Conservation (phyloP, 2,888 invertebrate species). For the Mythimna vitellina region DNA sequence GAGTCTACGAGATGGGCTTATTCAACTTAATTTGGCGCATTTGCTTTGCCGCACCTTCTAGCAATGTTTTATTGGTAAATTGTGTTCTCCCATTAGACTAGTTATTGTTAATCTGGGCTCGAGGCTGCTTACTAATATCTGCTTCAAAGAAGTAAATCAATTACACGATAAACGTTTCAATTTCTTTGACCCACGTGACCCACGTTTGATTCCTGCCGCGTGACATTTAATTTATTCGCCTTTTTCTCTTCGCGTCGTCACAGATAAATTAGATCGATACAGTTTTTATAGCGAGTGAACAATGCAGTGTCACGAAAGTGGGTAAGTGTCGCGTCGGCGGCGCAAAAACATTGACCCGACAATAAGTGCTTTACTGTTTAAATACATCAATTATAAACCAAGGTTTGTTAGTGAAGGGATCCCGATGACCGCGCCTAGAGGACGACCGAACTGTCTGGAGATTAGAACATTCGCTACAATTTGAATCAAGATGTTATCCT, state of each 20-base stretch:
- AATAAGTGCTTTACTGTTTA: conserved; percentile 27
- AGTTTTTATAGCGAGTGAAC: conserved; percentile 51
- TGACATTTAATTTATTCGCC: conserved; percentile 45
- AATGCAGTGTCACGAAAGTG: conserved; percentile 58
- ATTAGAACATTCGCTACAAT: neutral
- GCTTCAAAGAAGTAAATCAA: neutral
- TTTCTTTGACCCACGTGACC: conserved; percentile 14
- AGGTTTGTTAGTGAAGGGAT: conserved; percentile 54
- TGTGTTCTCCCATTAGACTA: neutral
- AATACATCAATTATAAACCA: conserved; percentile 54
- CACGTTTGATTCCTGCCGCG: conserved; percentile 22
- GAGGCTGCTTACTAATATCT: no score
- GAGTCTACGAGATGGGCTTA: conserved; percentile 7
- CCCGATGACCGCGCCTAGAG: neutral
- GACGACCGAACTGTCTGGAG: neutral
- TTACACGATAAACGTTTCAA: neutral
- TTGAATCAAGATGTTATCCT: neutral
- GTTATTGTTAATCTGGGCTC: no score
- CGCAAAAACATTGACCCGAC: conserved; percentile 47
- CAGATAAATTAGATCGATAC: conserved; percentile 76
- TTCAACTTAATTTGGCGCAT: neutral
- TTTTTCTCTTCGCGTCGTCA: conserved; percentile 39
- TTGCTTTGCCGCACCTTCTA: neutral
- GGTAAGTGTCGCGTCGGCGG: conserved; percentile 36
- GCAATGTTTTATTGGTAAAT: neutral